A percentile compares a stretch with the other conserved stretches of the same genome.
Conservation (phyloP, 1,140 invertebrate species). For the Cydia pomonella region DNA sequence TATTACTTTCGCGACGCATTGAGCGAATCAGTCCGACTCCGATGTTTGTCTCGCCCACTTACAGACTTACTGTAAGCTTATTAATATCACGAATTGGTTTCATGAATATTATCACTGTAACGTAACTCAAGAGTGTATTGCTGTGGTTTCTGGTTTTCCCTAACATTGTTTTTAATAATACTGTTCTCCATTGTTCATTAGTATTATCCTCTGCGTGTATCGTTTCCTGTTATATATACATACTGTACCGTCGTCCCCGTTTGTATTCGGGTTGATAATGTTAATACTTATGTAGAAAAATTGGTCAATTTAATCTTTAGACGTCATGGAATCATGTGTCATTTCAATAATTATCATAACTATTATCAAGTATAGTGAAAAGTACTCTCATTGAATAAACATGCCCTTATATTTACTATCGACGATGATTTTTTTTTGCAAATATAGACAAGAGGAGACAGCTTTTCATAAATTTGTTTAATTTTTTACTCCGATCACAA, state of each 20-base stretch:
- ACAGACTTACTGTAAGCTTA: background rate
- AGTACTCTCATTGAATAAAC: background rate
- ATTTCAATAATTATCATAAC: too few relatives aligned
- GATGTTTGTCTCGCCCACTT: conserved; percentile 2
- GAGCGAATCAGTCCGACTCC: background rate
- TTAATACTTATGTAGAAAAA: background rate
- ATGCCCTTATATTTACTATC: too few relatives aligned
- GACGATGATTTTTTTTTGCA: too few relatives aligned
- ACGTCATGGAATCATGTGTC: background rate
- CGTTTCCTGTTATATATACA: conserved; percentile 17
- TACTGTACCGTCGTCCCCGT: background rate
- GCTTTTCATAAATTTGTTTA: background rate
- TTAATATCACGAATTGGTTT: background rate
- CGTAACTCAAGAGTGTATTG: background rate
- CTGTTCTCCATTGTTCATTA: background rate
- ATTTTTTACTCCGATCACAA: background rate
- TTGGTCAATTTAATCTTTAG: background rate
- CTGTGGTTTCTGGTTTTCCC: conserved; percentile 6
- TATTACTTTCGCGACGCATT: background rate
- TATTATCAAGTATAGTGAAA: background rate
- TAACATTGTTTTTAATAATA: conserved; percentile 7
- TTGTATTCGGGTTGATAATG: background rate
- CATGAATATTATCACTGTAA: background rate
- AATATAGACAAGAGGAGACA: too few relatives aligned
- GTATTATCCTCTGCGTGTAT: background rate